Evolutionary conservation across 2,113 vertebrate genomes (phyloP).

Genomic region (Cnemophilus loriae): DNA sequence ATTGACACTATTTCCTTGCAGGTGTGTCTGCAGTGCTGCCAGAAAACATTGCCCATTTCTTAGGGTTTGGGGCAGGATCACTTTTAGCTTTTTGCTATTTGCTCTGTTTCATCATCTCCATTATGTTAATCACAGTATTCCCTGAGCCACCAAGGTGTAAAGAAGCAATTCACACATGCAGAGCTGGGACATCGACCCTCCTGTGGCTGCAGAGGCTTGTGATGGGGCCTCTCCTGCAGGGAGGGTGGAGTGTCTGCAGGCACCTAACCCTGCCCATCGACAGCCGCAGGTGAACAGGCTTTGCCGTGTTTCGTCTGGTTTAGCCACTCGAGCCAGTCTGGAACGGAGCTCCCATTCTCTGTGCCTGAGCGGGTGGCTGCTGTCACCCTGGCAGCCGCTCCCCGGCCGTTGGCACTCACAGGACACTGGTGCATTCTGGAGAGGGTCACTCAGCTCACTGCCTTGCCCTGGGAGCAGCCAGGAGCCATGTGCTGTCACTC

Average conservation of each 20-base stretch:
- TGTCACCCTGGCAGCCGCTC: not conserved
- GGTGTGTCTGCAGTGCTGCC: constrained; percentile 36
- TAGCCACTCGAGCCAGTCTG: not conserved
- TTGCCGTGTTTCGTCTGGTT: not conserved
- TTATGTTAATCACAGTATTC: not conserved
- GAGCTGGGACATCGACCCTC: not conserved
- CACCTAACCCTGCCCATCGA: not conserved
- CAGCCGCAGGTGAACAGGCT: not conserved
- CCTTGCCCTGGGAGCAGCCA: not conserved
- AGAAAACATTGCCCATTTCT: not conserved
- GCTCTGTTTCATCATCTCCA: not conserved
- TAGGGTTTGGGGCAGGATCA: not conserved
- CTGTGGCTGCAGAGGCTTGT: not conserved
- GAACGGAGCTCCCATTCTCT: not conserved
- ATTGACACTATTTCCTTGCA: constrained; percentile 51
- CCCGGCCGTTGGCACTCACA: rapidly evolving
- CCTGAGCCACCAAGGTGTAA: not conserved
- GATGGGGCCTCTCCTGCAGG: not conserved
- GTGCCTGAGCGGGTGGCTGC: not conserved
- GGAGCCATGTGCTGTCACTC: not conserved
- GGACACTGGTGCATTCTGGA: not conserved
- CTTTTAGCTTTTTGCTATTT: not conserved
- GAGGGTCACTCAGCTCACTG: not conserved
- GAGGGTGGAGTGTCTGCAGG: not conserved
- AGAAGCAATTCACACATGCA: not conserved